These are phyloP conservation scores for Eilema sororculum DNA, from an alignment of 2,888 invertebrate genomes.

Conservation along the genomic window DNA sequence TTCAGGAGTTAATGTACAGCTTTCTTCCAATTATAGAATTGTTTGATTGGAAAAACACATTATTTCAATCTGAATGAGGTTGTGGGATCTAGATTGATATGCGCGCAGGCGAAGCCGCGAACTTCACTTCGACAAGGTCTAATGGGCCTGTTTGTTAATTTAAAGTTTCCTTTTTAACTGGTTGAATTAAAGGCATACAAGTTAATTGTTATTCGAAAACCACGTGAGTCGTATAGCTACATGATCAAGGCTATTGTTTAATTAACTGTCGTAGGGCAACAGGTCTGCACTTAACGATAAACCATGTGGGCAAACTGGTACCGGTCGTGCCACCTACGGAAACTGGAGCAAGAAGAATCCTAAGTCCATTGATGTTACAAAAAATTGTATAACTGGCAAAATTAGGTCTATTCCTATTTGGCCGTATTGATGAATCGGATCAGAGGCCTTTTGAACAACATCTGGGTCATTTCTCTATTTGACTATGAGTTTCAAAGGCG, in stretches of 20 bases:
- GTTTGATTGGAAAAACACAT: too few relatives aligned
- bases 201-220: background rate
- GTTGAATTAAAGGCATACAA: background rate
- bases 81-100: too few relatives aligned
- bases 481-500: too few relatives aligned
- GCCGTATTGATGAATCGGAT: background rate
- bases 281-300: background rate
- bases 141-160: background rate
- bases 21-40: too few relatives aligned
- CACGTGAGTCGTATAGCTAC: background rate
- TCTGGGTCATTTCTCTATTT: too few relatives aligned
- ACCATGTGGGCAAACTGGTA: background rate
- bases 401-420: background rate
- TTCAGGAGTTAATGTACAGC: background rate
- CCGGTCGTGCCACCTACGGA: background rate
- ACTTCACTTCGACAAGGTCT: too few relatives aligned
- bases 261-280: background rate
- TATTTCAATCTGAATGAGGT: too few relatives aligned
- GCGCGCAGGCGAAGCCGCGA: too few relatives aligned
- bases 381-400: background rate
- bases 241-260: background rate
- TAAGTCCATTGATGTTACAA: background rate
- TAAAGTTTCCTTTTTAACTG: background rate
- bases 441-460: too few relatives aligned
- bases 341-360: background rate